phyloP scores from a whole-genome alignment of 2,113 vertebrate species.

The Rhodinocichla rosea region DNA sequence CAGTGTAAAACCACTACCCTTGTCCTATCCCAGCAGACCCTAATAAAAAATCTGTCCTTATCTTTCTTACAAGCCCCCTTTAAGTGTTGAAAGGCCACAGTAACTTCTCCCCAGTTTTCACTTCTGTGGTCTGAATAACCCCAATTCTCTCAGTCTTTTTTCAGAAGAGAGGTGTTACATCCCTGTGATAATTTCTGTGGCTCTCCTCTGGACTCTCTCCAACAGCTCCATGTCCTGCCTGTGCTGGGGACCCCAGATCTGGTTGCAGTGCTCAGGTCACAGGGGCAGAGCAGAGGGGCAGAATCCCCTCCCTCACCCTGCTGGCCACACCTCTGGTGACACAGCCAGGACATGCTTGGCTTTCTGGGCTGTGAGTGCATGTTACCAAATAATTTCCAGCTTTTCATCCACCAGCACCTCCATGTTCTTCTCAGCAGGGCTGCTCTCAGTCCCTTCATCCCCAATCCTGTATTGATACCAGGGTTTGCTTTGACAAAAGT shows the following conservation, averaged over 20 bases:
- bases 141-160: background rate
- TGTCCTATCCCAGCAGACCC: fast-evolving
- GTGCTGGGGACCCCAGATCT: background rate
- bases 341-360: background rate
- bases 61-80: background rate
- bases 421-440: background rate
- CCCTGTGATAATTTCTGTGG: background rate
- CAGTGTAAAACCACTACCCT: background rate
- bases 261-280: background rate
- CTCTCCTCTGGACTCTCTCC: background rate
- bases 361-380: background rate
- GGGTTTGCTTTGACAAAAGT: fast-evolving
- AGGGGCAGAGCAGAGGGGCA: fast-evolving
- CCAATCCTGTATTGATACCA: fast-evolving
- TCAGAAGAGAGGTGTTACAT: fast-evolving
- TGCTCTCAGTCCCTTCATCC: background rate
- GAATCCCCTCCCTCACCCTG: fast-evolving
- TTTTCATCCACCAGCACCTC: background rate
- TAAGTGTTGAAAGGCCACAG: background rate
- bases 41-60: background rate
- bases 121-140: background rate
- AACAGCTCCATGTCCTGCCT: background rate
- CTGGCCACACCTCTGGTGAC: fast-evolving
- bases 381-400: fast-evolving
- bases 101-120: background rate